phyloP scores from a whole-genome alignment of 2,888 invertebrate species.

The Watsonalla cultraria region DNA sequence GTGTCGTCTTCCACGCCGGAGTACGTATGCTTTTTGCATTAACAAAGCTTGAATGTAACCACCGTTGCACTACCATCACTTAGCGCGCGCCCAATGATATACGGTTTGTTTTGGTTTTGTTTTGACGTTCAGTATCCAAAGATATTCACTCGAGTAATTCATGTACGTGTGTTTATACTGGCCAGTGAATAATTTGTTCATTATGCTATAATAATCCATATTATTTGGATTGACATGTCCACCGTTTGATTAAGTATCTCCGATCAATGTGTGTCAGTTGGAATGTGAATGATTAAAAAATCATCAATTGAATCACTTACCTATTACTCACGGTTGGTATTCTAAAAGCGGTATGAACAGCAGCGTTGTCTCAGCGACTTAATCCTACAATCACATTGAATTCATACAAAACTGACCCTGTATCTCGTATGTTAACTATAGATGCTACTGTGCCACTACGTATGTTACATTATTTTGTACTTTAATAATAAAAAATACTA shows the following conservation, averaged over 20 bases:
- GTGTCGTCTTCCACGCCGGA: conserved; percentile 54
- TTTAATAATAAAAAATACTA: conserved; percentile 70
- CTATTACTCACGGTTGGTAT: conserved; percentile 61
- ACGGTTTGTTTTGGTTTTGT: conserved; percentile 53
- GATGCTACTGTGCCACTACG: conserved; percentile 64
- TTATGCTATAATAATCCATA: conserved; percentile 17
- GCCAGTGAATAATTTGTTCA: conserved; percentile 24
- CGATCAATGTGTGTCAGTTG: conserved; percentile 22
- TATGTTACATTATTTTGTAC: conserved; percentile 72
- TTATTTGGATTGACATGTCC: conserved; percentile 27
- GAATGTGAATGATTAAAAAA: conserved; percentile 18
- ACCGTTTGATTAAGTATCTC: conserved; percentile 18
- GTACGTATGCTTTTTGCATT: conserved; percentile 57
- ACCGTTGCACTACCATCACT: conserved; percentile 40
- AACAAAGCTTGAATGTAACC: conserved; percentile 44
- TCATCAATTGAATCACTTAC: conserved; percentile 37
- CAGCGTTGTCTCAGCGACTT: conserved; percentile 65
- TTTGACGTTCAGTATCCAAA: conserved; percentile 33
- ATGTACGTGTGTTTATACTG: conserved; percentile 19
- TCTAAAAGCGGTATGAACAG: conserved; percentile 69
- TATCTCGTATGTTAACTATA: conserved; percentile 72
- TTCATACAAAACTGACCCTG: conserved; percentile 79
- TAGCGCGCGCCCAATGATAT: conserved; percentile 39
- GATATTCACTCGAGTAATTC: conserved; percentile 27
- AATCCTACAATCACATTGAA: conserved; percentile 78